A percentile compares a stretch with the other conserved stretches of the same genome.
These are phyloP conservation scores for Stictonetta naevosa DNA, from an alignment of 2,113 vertebrate genomes.

Conservation along the genomic window DNA sequence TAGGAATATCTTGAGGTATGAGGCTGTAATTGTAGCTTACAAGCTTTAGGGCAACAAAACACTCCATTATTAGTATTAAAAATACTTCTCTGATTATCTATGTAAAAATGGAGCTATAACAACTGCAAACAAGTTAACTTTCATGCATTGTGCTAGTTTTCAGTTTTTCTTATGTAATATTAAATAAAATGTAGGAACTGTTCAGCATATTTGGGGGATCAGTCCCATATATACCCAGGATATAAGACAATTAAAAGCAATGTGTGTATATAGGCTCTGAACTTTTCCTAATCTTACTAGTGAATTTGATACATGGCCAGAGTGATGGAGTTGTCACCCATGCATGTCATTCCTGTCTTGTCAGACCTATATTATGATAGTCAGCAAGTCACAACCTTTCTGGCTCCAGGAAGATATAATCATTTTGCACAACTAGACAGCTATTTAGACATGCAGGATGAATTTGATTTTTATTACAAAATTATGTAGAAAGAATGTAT, in stretches of 20 bases:
- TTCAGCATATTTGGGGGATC: rapidly evolving
- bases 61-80: background rate
- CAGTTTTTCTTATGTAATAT: background rate
- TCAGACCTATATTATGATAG: background rate
- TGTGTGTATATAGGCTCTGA: background rate
- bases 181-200: background rate
- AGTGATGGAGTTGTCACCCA: background rate
- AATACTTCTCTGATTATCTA: background rate
- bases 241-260: background rate
- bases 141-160: background rate
- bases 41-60: background rate
- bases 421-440: background rate
- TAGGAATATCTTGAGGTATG: background rate
- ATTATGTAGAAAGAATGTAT: background rate
- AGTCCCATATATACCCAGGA: background rate
- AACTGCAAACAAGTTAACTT: background rate
- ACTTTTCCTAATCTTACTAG: background rate
- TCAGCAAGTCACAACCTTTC: background rate
- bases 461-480: background rate
- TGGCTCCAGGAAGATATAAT: background rate
- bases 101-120: background rate
- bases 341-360: background rate
- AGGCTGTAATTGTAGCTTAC: background rate
- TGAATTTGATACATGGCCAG: background rate
- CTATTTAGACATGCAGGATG: background rate